A percentile compares a stretch with the other conserved stretches of the same genome.
These are phyloP conservation scores for Notothenia coriiceps DNA, from an alignment of 2,113 vertebrate species.

Conservation along the genomic window DNA sequence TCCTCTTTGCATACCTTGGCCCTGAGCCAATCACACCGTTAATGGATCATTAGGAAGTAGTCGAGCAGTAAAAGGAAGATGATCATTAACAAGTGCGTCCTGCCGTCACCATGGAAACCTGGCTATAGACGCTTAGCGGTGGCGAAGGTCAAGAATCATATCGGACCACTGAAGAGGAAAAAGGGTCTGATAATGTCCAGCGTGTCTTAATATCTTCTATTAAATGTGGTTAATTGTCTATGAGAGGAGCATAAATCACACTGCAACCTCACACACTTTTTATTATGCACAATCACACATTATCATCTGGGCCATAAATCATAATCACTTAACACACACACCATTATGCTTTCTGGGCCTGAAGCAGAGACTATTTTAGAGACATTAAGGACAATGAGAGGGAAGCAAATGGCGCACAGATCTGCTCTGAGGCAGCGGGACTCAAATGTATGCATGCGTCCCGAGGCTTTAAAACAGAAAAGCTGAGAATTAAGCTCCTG, in stretches of 20 bases:
- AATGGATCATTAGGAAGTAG: conserved; percentile 70
- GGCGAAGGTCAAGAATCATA: conserved; percentile 47
- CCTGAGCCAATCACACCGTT: conserved; percentile 41
- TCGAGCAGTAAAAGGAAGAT: conserved; percentile 63
- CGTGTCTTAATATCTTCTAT: not conserved
- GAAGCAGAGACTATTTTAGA: not conserved
- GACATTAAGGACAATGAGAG: not conserved
- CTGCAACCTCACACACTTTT: not conserved
- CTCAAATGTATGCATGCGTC: not conserved
- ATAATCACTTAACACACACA: not conserved
- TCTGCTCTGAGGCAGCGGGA: not conserved
- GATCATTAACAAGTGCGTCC: conserved; percentile 61
- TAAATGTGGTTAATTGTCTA: not conserved
- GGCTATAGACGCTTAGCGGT: conserved; percentile 4
- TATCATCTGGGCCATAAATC: not conserved
- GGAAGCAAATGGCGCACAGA: not conserved
- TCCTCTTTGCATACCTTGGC: conserved; percentile 34
- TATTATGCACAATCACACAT: not conserved
- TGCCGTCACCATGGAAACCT: conserved; percentile 51
- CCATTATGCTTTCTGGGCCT: not conserved
- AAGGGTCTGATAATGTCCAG: not conserved
- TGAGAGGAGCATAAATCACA: conserved; percentile 5
- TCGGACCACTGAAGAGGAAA: not conserved
- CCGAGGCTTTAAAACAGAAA: not conserved
- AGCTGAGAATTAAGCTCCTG: not conserved